Evolutionary conservation across 2,797 vertebrate genomes (phyloP), one percentile per base, ranked within the genome.

Genomic region (Alosa sapidissima): DNA sequence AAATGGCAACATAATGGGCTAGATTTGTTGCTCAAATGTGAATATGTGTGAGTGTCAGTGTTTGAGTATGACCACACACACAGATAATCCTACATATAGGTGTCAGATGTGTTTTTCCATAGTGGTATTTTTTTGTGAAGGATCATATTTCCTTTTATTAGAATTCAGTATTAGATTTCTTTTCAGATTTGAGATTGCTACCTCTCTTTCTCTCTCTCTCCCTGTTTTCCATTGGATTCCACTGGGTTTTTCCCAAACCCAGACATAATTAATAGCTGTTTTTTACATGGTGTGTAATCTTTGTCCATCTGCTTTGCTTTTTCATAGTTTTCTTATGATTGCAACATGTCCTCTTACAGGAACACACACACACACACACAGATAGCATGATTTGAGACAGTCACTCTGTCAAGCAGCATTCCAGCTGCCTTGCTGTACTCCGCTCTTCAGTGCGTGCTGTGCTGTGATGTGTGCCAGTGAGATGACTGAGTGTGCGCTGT

Each of bases 401-500:
- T 36, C 65, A 72, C 10, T 36, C 33, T 41, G 65, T 72, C 65
- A 36, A 72, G 65, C 65, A 72, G 65, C 87, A 65, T 88, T 84
- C 81, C 87, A 52, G 83, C 83, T 86, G 28, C 11, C 13, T 81
- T 48, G 21, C 84, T 58, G 16, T n/a, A 6, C 55, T 58, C 52
- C 14, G 2, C 52, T 54, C 52, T 19, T 55, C 51, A 54, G 3
- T 55, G 54, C 1, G 49, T 51, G 49, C 49, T 51, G 55, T 4
- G 21, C n/a, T 24, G 21, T 16, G 16, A 4, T 58, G 55, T 16
- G 60, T 84, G 85, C 82, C 86, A 86, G 84, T 65, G 48, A 86
- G 82, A 89, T 84, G 84, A 86, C 48, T 87, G 87, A 87, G 55
- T 84, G 86, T 88, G 52, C 14, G 14, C 8, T 19, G 88, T 91